phyloP scores from a whole-genome alignment of 2,113 vertebrate species.

The Corythaixoides concolor region DNA sequence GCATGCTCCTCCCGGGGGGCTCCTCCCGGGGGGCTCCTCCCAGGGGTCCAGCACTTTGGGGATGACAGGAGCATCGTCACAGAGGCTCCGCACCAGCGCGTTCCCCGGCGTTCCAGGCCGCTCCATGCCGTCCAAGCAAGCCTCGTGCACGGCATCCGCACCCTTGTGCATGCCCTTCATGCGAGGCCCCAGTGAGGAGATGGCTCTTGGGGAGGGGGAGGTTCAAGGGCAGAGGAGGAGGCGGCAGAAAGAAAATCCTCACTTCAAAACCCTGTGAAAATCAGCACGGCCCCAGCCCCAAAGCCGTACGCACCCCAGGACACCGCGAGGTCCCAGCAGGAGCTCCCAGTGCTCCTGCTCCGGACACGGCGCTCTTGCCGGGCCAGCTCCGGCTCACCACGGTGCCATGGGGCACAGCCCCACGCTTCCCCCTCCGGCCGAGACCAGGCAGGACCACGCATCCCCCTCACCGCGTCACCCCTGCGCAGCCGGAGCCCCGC shows the following conservation, averaged over 20 bases:
- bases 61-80: background rate
- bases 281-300: background rate
- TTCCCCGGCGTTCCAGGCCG: background rate
- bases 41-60: background rate
- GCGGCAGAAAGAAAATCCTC: background rate
- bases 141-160: fast-evolving
- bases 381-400: fast-evolving
- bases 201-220: fast-evolving
- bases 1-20: background rate
- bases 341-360: background rate
- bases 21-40: no score
- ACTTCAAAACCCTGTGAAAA: fast-evolving
- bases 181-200: fast-evolving
- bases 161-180: fast-evolving
- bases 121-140: background rate
- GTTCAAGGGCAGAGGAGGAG: background rate
- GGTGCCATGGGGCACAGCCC: background rate
- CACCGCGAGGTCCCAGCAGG: fast-evolving
- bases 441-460: fast-evolving
- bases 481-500: background rate
- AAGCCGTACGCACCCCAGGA: fast-evolving
- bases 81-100: fast-evolving
- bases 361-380: fast-evolving
- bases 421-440: fast-evolving
- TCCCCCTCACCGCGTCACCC: fast-evolving